A percentile compares a stretch with the other conserved stretches of the same genome.
Conservation (phyloP, 2,888 invertebrate genomes). For the Sicus ferrugineus region DNA sequence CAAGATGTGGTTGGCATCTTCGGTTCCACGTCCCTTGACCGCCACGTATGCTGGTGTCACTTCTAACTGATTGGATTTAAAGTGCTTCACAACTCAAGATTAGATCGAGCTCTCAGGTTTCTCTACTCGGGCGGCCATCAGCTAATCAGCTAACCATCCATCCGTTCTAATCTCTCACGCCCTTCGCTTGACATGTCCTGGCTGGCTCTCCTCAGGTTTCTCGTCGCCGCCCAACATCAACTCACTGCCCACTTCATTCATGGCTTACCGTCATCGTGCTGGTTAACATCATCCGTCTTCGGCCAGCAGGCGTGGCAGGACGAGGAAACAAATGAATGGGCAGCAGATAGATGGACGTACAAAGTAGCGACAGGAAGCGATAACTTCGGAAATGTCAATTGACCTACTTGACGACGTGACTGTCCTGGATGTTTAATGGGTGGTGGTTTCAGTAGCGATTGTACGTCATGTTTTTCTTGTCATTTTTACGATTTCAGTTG, state of each 20-base stretch:
- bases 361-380: conserved; percentile 10
- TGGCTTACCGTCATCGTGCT: neutral
- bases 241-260: neutral
- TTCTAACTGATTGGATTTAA: conserved; percentile 29
- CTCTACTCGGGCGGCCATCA: neutral
- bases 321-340: neutral
- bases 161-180: neutral
- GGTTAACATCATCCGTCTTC: neutral
- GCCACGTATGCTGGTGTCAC: conserved; percentile 13
- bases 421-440: too few relatives aligned
- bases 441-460: neutral
- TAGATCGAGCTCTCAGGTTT: conserved; percentile 13
- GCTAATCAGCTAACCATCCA: conserved; percentile 3
- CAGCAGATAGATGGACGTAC: neutral
- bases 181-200: neutral
- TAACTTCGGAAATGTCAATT: neutral
- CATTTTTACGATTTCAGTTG: too few relatives aligned
- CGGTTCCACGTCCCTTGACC: too few relatives aligned
- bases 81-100: conserved; percentile 29
- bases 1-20: too few relatives aligned
- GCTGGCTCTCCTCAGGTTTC: neutral
- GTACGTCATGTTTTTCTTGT: too few relatives aligned
- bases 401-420: neutral
- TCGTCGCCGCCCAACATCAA: neutral
- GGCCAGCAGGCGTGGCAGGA: neutral